Percentiles rank a stretch among this genome's conserved stretches.
Conservation (phyloP, 2,113 vertebrate species). For the Urocolius indicus region DNA sequence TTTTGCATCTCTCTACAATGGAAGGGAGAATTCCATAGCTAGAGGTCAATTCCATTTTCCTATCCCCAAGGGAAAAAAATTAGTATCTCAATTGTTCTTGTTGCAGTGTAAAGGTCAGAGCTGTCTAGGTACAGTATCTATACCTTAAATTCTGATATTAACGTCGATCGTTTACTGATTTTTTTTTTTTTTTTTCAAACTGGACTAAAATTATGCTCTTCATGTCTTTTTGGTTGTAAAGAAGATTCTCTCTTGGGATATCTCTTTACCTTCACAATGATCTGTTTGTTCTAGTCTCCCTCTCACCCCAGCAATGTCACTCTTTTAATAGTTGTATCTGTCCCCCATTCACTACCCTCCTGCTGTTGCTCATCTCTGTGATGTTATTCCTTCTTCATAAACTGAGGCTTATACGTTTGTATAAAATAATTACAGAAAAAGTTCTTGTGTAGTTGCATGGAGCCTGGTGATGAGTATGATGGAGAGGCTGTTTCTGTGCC, state of each 20-base stretch:
- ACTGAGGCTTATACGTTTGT: not conserved
- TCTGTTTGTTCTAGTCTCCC: not conserved
- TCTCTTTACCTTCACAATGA: accelerated
- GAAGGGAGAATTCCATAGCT: constrained; percentile 11
- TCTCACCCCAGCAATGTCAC: not conserved
- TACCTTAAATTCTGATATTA: not conserved
- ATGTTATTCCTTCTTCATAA: not conserved
- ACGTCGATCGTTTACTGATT: not conserved
- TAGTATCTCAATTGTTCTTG: not conserved
- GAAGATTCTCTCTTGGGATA: not conserved
- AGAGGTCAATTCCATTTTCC: constrained; percentile 60
- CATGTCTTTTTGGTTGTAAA: not conserved
- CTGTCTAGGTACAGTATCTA: not conserved
- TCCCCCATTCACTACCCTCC: not conserved
- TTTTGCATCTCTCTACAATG: constrained; percentile 42
- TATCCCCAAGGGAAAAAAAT: constrained; percentile 27
- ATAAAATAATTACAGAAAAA: not conserved
- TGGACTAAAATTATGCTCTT: not conserved
- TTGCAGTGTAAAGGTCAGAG: not conserved
- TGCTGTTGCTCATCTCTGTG: not conserved
- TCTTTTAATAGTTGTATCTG: not conserved
- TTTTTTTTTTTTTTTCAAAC: not conserved
- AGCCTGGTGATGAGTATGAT: not conserved
- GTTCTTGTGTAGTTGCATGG: not conserved
- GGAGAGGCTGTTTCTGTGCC: not conserved